Evolutionary conservation across 2,888 invertebrate species (phyloP).

Genomic region (Tachystola acroxantha): DNA sequence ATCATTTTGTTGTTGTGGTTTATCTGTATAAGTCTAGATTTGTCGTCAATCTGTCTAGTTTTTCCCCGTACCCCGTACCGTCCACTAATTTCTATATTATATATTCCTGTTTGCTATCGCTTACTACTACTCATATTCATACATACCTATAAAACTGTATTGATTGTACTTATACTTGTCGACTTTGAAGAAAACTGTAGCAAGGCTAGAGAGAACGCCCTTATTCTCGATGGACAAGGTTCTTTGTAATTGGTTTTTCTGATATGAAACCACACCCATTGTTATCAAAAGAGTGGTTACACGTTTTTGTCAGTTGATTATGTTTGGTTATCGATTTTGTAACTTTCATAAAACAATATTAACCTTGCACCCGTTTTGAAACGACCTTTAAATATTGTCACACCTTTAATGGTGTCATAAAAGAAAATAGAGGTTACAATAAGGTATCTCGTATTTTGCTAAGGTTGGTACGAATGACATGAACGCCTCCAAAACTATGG

Average conservation of each 20-base stretch:
- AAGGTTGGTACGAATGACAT: no score
- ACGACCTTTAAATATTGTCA: constrained; percentile 26
- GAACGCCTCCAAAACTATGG: no score
- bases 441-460: neutral
- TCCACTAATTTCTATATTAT: no score
- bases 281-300: neutral
- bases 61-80: no score
- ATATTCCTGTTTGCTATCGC: no score
- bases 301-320: neutral
- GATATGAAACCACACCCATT: neutral
- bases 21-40: no score
- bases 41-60: no score
- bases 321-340: neutral
- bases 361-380: constrained; percentile 40
- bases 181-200: no score
- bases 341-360: constrained; percentile 16
- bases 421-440: neutral
- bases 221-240: neutral
- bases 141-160: no score
- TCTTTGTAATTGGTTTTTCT: neutral
- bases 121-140: no score
- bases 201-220: constrained; percentile 1
- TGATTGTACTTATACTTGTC: no score
- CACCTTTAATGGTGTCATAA: constrained; percentile 6
- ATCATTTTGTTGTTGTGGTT: no score